Evolutionary conservation across 1,140 invertebrate species (phyloP).

Genomic region (Chrysopa pallens): DNA sequence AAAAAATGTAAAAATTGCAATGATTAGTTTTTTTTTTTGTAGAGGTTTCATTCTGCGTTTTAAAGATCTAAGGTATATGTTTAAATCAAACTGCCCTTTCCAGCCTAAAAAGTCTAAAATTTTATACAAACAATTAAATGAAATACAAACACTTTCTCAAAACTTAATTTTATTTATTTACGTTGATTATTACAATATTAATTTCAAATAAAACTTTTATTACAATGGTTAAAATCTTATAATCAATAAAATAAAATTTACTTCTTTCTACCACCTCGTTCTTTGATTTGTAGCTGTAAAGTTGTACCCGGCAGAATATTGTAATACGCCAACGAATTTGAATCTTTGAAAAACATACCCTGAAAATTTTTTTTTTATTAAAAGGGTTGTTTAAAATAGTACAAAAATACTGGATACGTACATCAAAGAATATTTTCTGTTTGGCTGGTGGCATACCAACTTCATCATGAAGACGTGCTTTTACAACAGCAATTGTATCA

Average conservation of each 20-base stretch:
- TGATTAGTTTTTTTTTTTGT: too few species aligned
- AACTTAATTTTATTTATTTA: too few species aligned
- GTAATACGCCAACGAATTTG: slow-evolving; percentile 87
- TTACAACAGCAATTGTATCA: slow-evolving; percentile 71
- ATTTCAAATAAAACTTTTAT: too few species aligned
- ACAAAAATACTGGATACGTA: slow-evolving; percentile 22
- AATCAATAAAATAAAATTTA: slow-evolving; percentile 28
- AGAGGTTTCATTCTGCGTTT: too few species aligned
- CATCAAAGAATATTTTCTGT: slow-evolving; percentile 87
- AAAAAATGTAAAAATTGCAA: too few species aligned
- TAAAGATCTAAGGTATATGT: too few species aligned
- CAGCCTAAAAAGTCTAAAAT: too few species aligned
- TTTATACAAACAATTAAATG: too few species aligned
- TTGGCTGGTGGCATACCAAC: slow-evolving; percentile 92
- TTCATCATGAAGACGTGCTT: slow-evolving; percentile 74
- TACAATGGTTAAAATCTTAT: too few species aligned
- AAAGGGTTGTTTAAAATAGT: not conserved
- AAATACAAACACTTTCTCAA: too few species aligned
- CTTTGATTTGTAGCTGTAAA: slow-evolving; percentile 87
- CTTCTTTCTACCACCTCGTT: slow-evolving; percentile 95
- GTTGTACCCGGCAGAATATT: slow-evolving; percentile 70
- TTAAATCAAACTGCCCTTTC: too few species aligned
- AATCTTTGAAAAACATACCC: slow-evolving; percentile 97
- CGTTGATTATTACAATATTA: too few species aligned
- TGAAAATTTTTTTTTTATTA: slow-evolving; percentile 19